Evolutionary conservation across 2,113 vertebrate species (phyloP), one percentile per base, ranked within the genome.

Genomic region (Clarias batrachus): DNA sequence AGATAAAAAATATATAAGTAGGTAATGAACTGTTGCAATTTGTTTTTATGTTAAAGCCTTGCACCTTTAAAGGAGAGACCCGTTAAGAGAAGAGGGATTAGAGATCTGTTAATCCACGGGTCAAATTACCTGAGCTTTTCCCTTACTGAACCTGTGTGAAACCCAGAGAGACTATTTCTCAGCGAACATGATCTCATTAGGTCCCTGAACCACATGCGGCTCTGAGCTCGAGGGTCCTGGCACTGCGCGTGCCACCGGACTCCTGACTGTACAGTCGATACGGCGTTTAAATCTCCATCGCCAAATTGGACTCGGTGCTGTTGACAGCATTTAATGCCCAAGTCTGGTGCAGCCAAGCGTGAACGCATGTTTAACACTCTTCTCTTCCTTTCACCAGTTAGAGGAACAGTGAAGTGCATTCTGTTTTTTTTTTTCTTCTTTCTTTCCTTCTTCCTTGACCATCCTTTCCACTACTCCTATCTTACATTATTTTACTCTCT

Each of bases 221-320:
- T 54, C 57, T 48, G 84, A 78, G 83, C 87, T 85, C 62, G 37
- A 21, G 76, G 85, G 85, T 83, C 62, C 88, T 78, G 76, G 48
- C 65, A 57, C 62, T 41, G 60, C 89, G 84, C 78, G n/a, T 85
- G 23, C 81, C 88, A 74, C 30, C 7, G 48, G 85, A 25, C 83
- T 88, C 63, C 79, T 90, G 85, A 74, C 77, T 65, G 19, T 86
- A 82, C 68, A 65, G 68, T 23, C 60, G 65, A 86, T 76, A 41
- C 70, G 19, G 33, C 41, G 73, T 86, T 87, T 62, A 89, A 91
- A 87, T 89, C 66, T 85, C 77, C 54, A 84, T 86, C 87, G 89
- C 87, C 90, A 91, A 90, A 91, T 91, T 90, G 88, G 87, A 86
- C 89, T 88, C 70, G 73, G 81, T 86, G 85, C 66, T 88, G 86